Evolutionary conservation across 1,140 invertebrate species (phyloP), one percentile per base, ranked within the genome.

Genomic region (Radopholus similis): DNA sequence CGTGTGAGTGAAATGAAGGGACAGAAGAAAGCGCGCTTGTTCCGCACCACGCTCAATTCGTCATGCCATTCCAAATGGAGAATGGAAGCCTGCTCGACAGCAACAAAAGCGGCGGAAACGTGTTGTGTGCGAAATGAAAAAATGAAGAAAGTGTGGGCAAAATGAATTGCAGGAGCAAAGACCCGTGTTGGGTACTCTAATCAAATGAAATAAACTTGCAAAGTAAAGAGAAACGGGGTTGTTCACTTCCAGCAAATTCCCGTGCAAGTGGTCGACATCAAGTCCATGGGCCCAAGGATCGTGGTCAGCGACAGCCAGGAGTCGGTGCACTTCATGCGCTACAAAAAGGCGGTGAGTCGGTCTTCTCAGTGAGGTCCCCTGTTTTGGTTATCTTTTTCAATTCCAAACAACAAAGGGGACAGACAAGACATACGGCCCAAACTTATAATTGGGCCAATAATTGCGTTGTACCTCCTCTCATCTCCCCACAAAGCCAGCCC

Each of bases 291-390:
- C 0, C 90, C 93, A 78, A 87, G 96, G 54, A 90, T 99, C 32
- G 92, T 91, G 78, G 95, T 95, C 0, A 89, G 90, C 0, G 96
- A 99, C 84, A 90, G 97, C 0, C 94, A 98, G 83, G 95, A 99
- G 82, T 95, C 93, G 34, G 90, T 98, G 13, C 95, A 94, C 81
- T 96, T 94, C 82, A 87, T 99, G 0, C 88, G 93, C 35, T 98
- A 98, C 84, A 94, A 78, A 34, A 80, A 80, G 64, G 54, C 57
- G 40, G 78, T 80, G 44, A 70, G 77, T 77, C 44, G 58, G n/a
- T 28, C 47, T 21, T 51, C 18, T 9, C 47, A 47, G 23, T 47
- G 23, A 26, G 23, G 8, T 4, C 47, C 13, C n/a, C 18, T 28
- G 21, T 11, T 13, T 21, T 28, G 4, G 4, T 2, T 15, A 28